Evolutionary conservation across 2,797 vertebrate genomes (phyloP).

Genomic region (Tapera naevia): DNA sequence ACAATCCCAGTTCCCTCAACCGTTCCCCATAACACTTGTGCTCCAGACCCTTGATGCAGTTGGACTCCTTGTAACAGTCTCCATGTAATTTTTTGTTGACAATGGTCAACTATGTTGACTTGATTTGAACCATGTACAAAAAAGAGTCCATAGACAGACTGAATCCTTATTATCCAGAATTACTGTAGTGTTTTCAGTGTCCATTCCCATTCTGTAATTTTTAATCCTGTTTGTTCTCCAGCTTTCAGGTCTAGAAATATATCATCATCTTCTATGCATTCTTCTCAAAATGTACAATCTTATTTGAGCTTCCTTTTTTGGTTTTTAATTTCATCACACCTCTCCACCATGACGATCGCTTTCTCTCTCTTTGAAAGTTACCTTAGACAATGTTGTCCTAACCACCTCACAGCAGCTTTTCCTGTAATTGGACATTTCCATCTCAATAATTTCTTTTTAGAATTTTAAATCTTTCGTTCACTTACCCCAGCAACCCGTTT

Average conservation of each 20-base stretch:
- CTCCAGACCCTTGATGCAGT: neutral
- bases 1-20: too few relatives aligned
- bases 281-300: neutral
- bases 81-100: neutral
- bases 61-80: neutral
- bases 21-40: too few relatives aligned
- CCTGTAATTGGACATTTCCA: neutral
- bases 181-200: neutral
- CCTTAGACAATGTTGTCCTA: neutral
- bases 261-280: neutral
- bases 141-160: neutral
- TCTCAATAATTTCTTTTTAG: neutral
- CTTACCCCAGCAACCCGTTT: neutral
- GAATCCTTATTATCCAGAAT: neutral
- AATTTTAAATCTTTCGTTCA: neutral
- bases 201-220: neutral
- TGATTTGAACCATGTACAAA: neutral
- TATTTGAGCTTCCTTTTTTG: neutral
- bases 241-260: neutral
- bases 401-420: neutral
- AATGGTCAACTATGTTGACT: neutral
- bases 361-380: neutral
- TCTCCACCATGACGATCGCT: neutral
- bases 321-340: neutral
- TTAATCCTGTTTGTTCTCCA: neutral